phyloP scores from a whole-genome alignment of 2,888 invertebrate genomes.

The Chaitophorus viminalis region DNA sequence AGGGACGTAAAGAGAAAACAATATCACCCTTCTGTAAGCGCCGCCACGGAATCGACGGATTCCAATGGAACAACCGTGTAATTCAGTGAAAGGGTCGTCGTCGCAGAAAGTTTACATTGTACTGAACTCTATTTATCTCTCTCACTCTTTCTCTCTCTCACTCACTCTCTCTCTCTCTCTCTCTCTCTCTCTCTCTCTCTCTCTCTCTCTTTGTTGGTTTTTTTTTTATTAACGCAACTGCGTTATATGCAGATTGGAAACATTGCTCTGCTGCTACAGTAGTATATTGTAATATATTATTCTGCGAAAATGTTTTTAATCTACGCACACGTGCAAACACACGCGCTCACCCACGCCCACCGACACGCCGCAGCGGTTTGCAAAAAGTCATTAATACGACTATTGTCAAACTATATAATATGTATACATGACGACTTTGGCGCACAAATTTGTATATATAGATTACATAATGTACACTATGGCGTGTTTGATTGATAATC shows the following conservation, averaged over 20 bases:
- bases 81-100: constrained; percentile 47
- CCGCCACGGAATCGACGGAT: constrained; percentile 41
- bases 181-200: background rate
- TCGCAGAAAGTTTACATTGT: constrained; percentile 41
- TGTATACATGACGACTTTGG: background rate
- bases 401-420: background rate
- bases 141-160: background rate
- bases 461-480: background rate
- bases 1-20: constrained; percentile 40
- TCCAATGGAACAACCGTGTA: constrained; percentile 44
- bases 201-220: background rate
- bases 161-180: background rate
- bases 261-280: background rate
- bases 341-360: background rate
- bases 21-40: constrained; percentile 39
- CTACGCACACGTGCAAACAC: constrained; percentile 13
- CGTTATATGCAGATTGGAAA: constrained; percentile 26
- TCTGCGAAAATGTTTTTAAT: constrained; percentile 42
- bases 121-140: too few species aligned
- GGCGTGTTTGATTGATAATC: background rate
- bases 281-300: background rate
- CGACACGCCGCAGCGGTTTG: background rate
- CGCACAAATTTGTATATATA: background rate
- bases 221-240: background rate
- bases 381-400: constrained; percentile 35